Conservation (phyloP, 2,888 invertebrate species). For the Leptinotarsa rubiginosa region DNA sequence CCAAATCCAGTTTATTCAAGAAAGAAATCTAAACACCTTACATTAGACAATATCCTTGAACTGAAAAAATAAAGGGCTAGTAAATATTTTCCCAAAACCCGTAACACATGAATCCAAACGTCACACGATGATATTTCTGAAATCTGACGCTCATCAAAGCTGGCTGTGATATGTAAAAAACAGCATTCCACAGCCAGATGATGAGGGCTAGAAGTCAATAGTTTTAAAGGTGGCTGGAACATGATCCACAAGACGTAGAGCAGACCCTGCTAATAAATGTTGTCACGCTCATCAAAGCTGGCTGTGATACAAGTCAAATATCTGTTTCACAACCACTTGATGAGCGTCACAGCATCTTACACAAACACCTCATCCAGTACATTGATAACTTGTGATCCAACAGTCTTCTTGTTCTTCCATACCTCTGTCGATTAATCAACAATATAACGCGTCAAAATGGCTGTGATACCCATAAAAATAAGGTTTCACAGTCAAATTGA, state of each 20-base stretch:
- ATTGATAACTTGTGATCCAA: neutral
- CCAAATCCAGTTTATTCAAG: too few relatives aligned
- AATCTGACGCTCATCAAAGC: constrained; percentile 89
- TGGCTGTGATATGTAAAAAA: constrained; percentile 93
- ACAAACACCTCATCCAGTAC: neutral
- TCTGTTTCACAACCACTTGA: constrained; percentile 93
- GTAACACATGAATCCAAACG: constrained; percentile 1
- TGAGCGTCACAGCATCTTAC: constrained; percentile 72
- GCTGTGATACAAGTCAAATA: constrained; percentile 88
- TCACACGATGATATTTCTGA: constrained; percentile 36
- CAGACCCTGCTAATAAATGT: constrained; percentile 55
- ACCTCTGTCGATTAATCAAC: constrained; percentile 65
- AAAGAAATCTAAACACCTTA: neutral
- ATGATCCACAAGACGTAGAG: neutral
- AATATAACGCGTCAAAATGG: constrained; percentile 94
- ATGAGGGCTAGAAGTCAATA: constrained; percentile 72
- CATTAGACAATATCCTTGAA: neutral
- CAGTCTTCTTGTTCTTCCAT: neutral
- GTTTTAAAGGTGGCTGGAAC: constrained; percentile 1
- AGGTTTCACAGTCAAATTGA: constrained; percentile 87
- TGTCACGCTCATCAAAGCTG: constrained; percentile 96
- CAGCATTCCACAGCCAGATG: constrained; percentile 90
- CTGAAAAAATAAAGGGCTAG: too few relatives aligned
- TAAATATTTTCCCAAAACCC: too few relatives aligned
- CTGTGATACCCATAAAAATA: constrained; percentile 81